Conservation (phyloP, 64 coral and sea anemone genomes). For the Montipora capricornis region DNA sequence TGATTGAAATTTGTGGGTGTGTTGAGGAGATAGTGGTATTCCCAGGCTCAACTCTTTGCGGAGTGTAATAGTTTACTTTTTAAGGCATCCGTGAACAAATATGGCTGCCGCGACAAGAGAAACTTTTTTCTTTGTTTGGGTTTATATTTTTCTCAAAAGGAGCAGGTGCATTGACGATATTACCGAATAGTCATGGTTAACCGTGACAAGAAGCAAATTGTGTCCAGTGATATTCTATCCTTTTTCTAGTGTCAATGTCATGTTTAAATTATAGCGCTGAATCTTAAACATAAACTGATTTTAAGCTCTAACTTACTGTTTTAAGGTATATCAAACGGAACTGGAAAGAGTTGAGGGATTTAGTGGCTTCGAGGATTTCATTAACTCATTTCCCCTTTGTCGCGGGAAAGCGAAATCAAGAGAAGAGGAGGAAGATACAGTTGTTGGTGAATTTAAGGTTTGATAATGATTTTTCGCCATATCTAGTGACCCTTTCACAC, state of each 20-base stretch:
- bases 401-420: slow-evolving; percentile 81
- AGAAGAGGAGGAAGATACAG: slow-evolving; percentile 72
- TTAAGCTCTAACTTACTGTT: background rate
- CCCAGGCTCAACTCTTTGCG: too few relatives aligned
- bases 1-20: too few relatives aligned
- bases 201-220: too few relatives aligned
- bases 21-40: too few relatives aligned
- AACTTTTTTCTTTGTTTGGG: too few relatives aligned
- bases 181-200: too few relatives aligned
- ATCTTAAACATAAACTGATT: background rate
- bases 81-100: too few relatives aligned
- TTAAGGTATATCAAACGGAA: slow-evolving; percentile 87
- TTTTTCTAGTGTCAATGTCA: background rate
- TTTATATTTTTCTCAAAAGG: background rate
- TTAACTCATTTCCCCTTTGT: slow-evolving; percentile 80
- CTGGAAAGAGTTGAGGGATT: slow-evolving; percentile 88
- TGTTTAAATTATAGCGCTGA: background rate
- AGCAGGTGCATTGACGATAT: too few relatives aligned
- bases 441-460: slow-evolving; percentile 96
- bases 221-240: too few relatives aligned
- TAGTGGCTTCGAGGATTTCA: slow-evolving; percentile 88
- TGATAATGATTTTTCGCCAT: background rate
- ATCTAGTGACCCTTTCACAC: background rate
- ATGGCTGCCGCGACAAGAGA: too few relatives aligned
- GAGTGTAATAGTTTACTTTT: too few relatives aligned